phyloP scores from a whole-genome alignment of 2,888 invertebrate species.

The Xylocampa areola region DNA sequence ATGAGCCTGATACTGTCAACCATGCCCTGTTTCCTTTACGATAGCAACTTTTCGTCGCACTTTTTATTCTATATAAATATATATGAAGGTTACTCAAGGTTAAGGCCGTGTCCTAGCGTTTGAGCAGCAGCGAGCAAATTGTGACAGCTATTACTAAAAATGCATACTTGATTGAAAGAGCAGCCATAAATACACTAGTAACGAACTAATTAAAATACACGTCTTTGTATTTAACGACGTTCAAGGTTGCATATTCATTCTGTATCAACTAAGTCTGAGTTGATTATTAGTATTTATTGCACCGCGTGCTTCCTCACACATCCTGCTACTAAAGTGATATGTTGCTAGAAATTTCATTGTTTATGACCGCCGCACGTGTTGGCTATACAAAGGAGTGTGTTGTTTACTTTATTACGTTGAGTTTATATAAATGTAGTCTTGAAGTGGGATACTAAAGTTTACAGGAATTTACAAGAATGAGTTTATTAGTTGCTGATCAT shows the following conservation, averaged over 20 bases:
- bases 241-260: slow-evolving; percentile 33
- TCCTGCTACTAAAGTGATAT: slow-evolving; percentile 37
- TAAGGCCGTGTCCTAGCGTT: too few relatives aligned
- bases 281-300: slow-evolving; percentile 49
- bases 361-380: slow-evolving; percentile 32
- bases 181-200: not conserved
- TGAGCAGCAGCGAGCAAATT: too few relatives aligned
- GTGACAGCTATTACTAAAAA: not conserved
- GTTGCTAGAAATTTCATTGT: slow-evolving; percentile 43
- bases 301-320: slow-evolving; percentile 47
- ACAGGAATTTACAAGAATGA: slow-evolving; percentile 1
- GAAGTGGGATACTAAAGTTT: not conserved
- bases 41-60: too few relatives aligned
- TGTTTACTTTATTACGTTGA: slow-evolving; percentile 26
- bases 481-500: not conserved
- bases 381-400: slow-evolving; percentile 15
- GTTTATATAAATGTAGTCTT: slow-evolving; percentile 8
- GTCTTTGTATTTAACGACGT: slow-evolving; percentile 22
- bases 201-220: slow-evolving; percentile 10
- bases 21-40: too few relatives aligned
- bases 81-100: too few relatives aligned
- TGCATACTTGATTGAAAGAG: not conserved
- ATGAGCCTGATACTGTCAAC: too few relatives aligned
- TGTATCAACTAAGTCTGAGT: slow-evolving; percentile 15
- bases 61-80: too few relatives aligned